Evolutionary conservation across 2,888 invertebrate genomes (phyloP), one percentile per base, ranked within the genome.

Genomic region (Synergus japonicus): DNA sequence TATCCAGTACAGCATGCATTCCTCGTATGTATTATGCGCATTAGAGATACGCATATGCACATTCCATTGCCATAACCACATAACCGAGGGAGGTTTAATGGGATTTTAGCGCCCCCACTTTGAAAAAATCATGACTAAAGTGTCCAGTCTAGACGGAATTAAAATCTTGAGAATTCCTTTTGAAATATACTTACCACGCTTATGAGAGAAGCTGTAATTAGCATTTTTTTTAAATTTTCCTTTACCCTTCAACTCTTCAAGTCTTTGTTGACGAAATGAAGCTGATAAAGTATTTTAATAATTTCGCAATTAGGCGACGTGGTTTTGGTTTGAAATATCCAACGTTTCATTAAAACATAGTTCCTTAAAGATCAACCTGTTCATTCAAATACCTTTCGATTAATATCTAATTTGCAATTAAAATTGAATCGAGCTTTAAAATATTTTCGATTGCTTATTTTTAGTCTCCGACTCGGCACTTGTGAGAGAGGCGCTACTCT

Each of bases 41-140:
- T 73, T 49, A 18, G 73, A 69, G 73, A 58, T 63, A 78, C 46
- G 66, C 49, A 9, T 63, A 58, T 77, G 63, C 58, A 67, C 15
- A 63, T 80, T 73, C 73, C 54, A 37, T 37, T 73, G 73, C n/a
- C n/a, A n/a, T 44, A 67, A 67, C 67, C 22, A 22, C 44, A 18
- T 7, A 46, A 5, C 13, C 12, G 67, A 67, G 67, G 67, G 67
- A 22, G 43, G 44, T 18, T 46, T 67, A 67, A 67, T 67, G 67
- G 46, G 67, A 44, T 46, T 46, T 22, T 46, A 44, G 13, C 67
- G 43, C 9, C 67, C 12, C 18, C n/a, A 18, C 46, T 13, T 22
- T 5, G 9, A 18, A 43, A 67, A 46, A 67, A 46, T 67, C 22
- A 46, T 46, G n/a, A 18, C 67, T 67, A 22, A 46, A 67, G 44